Conservation (phyloP, 2,888 invertebrate species). For the Drosophila siamana region DNA sequence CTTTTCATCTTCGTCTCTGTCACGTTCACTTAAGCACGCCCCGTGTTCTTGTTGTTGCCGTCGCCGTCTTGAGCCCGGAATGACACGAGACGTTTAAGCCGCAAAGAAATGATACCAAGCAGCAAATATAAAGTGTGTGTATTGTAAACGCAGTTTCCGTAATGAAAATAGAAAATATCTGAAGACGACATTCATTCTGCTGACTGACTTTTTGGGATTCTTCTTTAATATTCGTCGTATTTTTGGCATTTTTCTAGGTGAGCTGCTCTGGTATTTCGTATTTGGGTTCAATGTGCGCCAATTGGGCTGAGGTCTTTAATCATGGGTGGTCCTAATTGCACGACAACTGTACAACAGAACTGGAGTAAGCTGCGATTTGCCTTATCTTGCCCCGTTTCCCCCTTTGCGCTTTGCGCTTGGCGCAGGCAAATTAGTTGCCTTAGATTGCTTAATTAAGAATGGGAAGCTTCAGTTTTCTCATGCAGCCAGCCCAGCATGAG, state of each 20-base stretch:
- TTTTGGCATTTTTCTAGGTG: conserved; percentile 57
- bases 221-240: not conserved
- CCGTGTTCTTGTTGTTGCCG: not conserved
- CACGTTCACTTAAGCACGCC: conserved; percentile 62
- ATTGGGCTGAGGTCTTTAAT: conserved; percentile 34
- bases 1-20: conserved; percentile 24
- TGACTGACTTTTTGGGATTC: conserved; percentile 1
- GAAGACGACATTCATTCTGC: conserved; percentile 40
- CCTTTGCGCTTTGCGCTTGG: conserved; percentile 1
- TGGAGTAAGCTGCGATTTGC: conserved; percentile 24
- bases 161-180: conserved; percentile 75
- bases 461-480: conserved; percentile 43
- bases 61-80: conserved; percentile 34
- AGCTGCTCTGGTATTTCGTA: conserved; percentile 61
- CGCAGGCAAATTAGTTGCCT: conserved; percentile 28
- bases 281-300: conserved; percentile 71
- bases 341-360: conserved; percentile 20
- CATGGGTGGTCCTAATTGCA: conserved; percentile 48
- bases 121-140: conserved; percentile 72
- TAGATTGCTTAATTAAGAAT: conserved; percentile 46
- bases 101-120: conserved; percentile 70
- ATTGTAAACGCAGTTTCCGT: conserved; percentile 54
- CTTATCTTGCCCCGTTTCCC: too few relatives aligned
- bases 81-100: conserved; percentile 65
- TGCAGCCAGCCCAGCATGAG: conserved; percentile 38